Evolutionary conservation across 2,113 vertebrate genomes (phyloP), one percentile per base, ranked within the genome.

Genomic region (Equus przewalskii): DNA sequence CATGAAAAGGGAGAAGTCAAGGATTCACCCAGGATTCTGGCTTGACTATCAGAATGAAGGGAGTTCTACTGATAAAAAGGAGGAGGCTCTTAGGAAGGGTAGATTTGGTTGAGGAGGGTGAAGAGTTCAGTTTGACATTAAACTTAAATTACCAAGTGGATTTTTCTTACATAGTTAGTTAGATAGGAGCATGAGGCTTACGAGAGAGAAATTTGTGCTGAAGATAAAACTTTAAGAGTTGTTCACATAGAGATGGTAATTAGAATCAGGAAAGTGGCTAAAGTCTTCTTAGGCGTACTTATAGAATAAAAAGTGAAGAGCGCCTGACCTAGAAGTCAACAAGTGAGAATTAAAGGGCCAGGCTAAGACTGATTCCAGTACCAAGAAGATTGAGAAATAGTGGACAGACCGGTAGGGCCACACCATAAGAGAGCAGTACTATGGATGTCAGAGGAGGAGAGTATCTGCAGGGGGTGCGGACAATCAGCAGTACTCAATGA

Each of bases 351-450:
- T 70, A 8, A 44, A 85, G 8, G 19, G 26, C 36, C 11, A 30
- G 14, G 6, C 7, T 93, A 36, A 94, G 56, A 81, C 30, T 36
- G 7, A 69, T 11, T 89, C 19, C 15, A 73, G 24, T 87, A 56
- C 33, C 36, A 67, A 67, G 41, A 70, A 51, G n/a, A 64, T n/a
- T 79, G 41, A 96, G 22, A 67, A 64, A 69, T 8, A 44, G 7
- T n/a, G 9, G 33, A 60, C 6, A 46, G 11, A 73, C 2, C 49
- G 6, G 22, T 41, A 60, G 11, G 7, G 13, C 6, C 33, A 10
- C 0, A 14, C 4, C 15, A 4, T 22, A 49, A 13, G 16, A 84
- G 0, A 3, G 1, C 30, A 3, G 1, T 7, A 24, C 65, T 12
- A 7, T 46, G 33, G 9, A 70, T 46, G 1, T 16, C 10, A n/a